These are phyloP conservation scores for Bovichtus variegatus DNA, from an alignment of 2,797 vertebrate genomes.

Conservation along the genomic window DNA sequence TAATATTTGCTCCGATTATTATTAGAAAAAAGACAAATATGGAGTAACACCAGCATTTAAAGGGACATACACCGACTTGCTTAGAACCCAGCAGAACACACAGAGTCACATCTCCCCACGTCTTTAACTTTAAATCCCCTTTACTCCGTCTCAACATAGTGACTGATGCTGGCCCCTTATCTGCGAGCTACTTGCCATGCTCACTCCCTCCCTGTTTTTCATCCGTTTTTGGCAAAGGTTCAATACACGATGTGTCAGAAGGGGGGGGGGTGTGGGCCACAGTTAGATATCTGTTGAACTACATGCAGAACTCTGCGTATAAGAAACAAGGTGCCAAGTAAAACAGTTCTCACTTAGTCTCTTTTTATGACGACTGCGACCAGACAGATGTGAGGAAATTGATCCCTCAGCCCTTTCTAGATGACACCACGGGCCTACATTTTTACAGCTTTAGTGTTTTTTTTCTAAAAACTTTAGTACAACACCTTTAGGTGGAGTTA, in stretches of 20 bases:
- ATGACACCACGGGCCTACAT: constrained; percentile 45
- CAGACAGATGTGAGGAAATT: constrained; percentile 7
- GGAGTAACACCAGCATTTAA: neutral
- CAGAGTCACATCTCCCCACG: neutral
- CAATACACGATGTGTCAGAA: constrained; percentile 36
- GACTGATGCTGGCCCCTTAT: constrained; percentile 57
- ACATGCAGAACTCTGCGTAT: constrained; percentile 1
- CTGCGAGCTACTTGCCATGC: constrained; percentile 29
- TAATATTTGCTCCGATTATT: neutral
- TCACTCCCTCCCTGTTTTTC: constrained; percentile 69
- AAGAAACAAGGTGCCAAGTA: constrained; percentile 37
- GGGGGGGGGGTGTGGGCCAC: neutral
- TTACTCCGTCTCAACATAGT: constrained; percentile 16
- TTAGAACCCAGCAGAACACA: neutral
- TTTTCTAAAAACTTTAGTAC: constrained; percentile 40
- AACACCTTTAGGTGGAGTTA: constrained; percentile 43
- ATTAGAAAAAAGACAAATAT: neutral
- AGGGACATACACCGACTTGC: neutral
- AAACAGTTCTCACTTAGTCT: constrained; percentile 51
- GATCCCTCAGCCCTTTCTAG: constrained; percentile 32
- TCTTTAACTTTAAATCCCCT: constrained; percentile 7
- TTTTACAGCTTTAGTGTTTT: constrained; percentile 54
- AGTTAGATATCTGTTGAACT: constrained; percentile 20
- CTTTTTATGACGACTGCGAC: constrained; percentile 23
- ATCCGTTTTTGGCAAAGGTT: constrained; percentile 64